phyloP scores from a whole-genome alignment of 2,113 vertebrate species.

The Macrotis lagotis region DNA sequence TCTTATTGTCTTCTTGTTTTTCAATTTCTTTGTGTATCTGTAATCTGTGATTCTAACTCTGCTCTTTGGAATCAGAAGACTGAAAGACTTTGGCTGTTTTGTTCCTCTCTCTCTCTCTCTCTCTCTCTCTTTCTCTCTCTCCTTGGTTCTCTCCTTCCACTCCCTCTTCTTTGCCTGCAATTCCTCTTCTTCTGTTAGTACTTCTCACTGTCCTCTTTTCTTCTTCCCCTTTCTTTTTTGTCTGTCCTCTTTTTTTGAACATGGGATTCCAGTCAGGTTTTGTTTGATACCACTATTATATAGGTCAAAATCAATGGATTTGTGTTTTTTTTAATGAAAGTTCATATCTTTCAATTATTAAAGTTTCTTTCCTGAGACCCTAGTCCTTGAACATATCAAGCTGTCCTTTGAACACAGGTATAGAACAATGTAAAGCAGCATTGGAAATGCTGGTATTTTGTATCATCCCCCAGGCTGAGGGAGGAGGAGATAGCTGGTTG shows the following conservation, averaged over 20 bases:
- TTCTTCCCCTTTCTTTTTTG: too few relatives aligned
- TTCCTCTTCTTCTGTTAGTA: fast-evolving
- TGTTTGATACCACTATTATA: background rate
- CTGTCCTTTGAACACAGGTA: background rate
- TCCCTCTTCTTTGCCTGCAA: too few relatives aligned
- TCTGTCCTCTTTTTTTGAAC: background rate
- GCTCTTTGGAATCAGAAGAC: too few relatives aligned
- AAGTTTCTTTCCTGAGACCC: background rate
- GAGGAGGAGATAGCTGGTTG: background rate
- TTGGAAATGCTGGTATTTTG: too few relatives aligned
- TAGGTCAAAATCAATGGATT: background rate
- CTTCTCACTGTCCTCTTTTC: fast-evolving
- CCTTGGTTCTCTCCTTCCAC: fast-evolving
- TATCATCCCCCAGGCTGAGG: background rate
- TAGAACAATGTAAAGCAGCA: too few relatives aligned
- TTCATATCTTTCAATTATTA: background rate
- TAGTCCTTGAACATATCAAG: background rate
- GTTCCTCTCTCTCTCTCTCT: fast-evolving
- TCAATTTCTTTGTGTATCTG: background rate
- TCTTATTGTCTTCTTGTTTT: fast-evolving
- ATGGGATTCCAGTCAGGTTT: background rate
- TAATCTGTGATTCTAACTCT: too few relatives aligned
- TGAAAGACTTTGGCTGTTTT: too few relatives aligned
- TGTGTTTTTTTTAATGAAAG: background rate
- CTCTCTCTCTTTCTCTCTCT: fast-evolving